Percentiles rank a stretch among this genome's conserved stretches.
Conservation (phyloP, 1,140 invertebrate species). For the Eurosta solidaginis region DNA sequence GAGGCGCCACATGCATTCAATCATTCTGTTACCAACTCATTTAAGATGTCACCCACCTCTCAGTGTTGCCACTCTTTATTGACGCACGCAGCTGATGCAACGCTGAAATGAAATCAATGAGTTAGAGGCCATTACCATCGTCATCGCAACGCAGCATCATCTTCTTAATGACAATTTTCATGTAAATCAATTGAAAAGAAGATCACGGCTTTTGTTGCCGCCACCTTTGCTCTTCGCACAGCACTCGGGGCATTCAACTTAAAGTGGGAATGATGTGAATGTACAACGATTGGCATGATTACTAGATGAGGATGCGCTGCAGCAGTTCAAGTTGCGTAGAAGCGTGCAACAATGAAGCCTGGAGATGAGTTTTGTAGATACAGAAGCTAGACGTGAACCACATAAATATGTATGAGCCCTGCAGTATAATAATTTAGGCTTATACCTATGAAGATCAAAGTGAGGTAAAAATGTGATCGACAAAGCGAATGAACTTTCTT, state of each 20-base stretch:
- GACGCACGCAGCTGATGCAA: background rate
- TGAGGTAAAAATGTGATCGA: background rate
- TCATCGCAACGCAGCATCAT: too few species aligned
- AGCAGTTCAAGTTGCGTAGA: background rate
- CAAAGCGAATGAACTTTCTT: background rate
- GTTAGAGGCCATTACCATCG: too few species aligned
- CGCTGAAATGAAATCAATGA: too few species aligned
- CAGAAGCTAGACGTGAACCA: background rate
- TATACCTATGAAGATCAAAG: too few species aligned
- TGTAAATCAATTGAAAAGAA: slow-evolving; percentile 15
- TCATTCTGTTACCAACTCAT: too few species aligned
- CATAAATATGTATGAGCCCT: background rate
- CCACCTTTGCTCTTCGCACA: too few species aligned
- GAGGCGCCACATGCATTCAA: background rate
- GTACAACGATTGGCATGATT: background rate
- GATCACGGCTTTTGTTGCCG: background rate
- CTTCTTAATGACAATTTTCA: background rate
- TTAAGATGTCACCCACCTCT: too few species aligned
- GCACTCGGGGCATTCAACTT: background rate
- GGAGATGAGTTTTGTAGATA: background rate
- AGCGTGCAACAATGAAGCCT: background rate
- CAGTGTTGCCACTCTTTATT: background rate
- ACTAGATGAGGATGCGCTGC: background rate
- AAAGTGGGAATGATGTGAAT: background rate
- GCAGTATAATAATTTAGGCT: background rate